Conservation (phyloP, 2,797 vertebrate species). For the Caiman crocodilus region DNA sequence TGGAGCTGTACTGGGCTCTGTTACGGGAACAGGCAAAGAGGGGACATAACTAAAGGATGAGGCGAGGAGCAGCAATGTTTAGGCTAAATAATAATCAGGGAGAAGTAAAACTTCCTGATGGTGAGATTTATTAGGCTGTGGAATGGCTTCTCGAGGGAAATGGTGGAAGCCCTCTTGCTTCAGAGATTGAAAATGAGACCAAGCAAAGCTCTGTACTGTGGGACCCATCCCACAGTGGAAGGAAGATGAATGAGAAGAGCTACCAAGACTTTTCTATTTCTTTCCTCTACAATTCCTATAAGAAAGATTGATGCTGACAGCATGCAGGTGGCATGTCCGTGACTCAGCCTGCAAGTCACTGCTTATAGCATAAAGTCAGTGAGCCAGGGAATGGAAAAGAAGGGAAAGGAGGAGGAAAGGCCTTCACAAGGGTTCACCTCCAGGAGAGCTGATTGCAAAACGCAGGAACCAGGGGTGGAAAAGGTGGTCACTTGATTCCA, state of each 20-base stretch:
- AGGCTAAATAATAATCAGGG: background rate
- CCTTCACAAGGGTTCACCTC: constrained; percentile 46
- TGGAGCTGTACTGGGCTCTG: background rate
- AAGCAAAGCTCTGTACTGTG: constrained; percentile 36
- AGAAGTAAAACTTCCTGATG: background rate
- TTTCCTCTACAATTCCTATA: constrained; percentile 69
- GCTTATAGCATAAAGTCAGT: constrained; percentile 64
- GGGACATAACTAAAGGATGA: background rate
- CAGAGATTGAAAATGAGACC: background rate
- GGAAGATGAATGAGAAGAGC: constrained; percentile 67
- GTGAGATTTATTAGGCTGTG: background rate
- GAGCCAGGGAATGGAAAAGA: constrained; percentile 75
- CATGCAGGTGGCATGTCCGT: constrained; percentile 71
- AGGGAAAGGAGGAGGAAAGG: constrained; percentile 72
- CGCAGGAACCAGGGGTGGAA: constrained; percentile 26
- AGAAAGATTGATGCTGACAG: constrained; percentile 77
- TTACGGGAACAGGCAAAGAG: background rate
- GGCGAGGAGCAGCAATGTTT: background rate
- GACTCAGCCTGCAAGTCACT: constrained; percentile 76
- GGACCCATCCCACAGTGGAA: constrained; percentile 42
- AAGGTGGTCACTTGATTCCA: constrained; percentile 2
- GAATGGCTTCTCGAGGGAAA: background rate
- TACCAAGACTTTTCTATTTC: constrained; percentile 58
- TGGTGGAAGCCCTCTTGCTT: constrained; percentile 30
- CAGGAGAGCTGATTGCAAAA: constrained; percentile 24